Conservation (phyloP, 2,797 vertebrate species). For the Cossypha niveicapilla region DNA sequence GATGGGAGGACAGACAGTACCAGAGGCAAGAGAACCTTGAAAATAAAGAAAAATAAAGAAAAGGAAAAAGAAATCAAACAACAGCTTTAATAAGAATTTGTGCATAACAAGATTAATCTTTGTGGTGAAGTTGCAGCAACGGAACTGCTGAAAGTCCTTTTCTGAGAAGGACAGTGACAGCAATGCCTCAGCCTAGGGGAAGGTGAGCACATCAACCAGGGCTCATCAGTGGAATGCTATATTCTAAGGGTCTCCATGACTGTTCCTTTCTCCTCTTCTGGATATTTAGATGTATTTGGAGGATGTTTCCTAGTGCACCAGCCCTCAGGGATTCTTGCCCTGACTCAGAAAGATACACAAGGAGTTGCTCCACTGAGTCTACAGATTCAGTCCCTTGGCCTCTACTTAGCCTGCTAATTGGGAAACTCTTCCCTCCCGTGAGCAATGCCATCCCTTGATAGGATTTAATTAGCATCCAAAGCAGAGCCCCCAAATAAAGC, state of each 20-base stretch:
- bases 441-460: neutral
- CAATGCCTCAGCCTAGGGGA: neutral
- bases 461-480: neutral
- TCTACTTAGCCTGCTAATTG: neutral
- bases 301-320: neutral
- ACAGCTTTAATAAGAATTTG: slow-evolving; percentile 42
- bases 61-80: neutral
- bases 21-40: neutral
- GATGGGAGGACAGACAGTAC: neutral
- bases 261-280: neutral
- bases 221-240: neutral
- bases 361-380: neutral
- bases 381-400: neutral
- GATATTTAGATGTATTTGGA: neutral
- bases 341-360: neutral
- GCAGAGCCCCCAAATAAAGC: neutral
- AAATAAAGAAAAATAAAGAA: neutral
- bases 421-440: neutral
- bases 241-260: neutral
- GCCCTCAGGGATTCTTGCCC: neutral
- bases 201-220: neutral
- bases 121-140: neutral
- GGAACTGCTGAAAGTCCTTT: neutral
- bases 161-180: neutral
- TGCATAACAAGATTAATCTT: neutral